Evolutionary conservation across 2,797 vertebrate genomes (phyloP).

Genomic region (Parauchenoglanis ngamensis): DNA sequence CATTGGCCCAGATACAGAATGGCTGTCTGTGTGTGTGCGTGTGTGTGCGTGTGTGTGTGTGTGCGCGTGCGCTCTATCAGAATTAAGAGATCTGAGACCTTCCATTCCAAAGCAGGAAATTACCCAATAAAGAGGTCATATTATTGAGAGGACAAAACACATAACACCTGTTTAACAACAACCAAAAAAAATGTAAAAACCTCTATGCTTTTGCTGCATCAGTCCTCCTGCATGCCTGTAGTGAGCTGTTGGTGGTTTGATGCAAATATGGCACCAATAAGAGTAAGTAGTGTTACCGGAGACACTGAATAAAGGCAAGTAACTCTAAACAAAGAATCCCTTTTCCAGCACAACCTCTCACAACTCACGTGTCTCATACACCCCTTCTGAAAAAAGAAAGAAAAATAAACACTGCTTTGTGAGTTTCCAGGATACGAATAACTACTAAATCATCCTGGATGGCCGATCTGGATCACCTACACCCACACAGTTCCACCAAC

Average conservation of each 20-base stretch:
- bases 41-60: background rate
- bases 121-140: background rate
- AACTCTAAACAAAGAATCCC: slow-evolving; percentile 5
- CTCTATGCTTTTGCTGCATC: background rate
- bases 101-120: background rate
- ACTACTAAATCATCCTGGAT: slow-evolving; percentile 26
- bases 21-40: background rate
- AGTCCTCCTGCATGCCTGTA: background rate
- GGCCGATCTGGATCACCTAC: slow-evolving; percentile 30
- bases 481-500: slow-evolving; percentile 25
- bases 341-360: slow-evolving; percentile 24
- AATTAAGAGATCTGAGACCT: background rate
- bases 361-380: slow-evolving; percentile 36
- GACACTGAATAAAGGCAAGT: background rate
- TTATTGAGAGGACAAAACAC: background rate
- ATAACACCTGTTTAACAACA: background rate
- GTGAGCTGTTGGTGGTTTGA: background rate
- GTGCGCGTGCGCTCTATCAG: background rate
- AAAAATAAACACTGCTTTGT: slow-evolving; percentile 3
- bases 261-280: slow-evolving; percentile 24
- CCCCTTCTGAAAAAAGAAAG: slow-evolving; percentile 3
- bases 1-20: slow-evolving; percentile 38
- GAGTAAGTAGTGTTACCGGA: background rate
- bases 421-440: slow-evolving; percentile 24
- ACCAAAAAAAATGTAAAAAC: background rate